A percentile compares a stretch with the other conserved stretches of the same genome.
Evolutionary conservation across 1,140 invertebrate genomes (phyloP).

Genomic region (Holcopasites calliopsidis): DNA sequence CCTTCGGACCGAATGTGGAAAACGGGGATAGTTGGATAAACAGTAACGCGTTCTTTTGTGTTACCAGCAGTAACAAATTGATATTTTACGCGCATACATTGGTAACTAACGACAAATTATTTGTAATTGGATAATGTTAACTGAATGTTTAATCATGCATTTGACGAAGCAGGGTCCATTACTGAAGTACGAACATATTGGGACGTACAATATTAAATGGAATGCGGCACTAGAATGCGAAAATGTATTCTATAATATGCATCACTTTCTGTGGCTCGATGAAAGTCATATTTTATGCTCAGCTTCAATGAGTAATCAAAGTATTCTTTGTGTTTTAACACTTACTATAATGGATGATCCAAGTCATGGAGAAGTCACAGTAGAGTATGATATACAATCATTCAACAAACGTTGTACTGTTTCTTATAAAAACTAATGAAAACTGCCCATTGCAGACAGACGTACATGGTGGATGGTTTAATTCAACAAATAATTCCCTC

Average conservation of each 20-base stretch:
- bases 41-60: constrained; percentile 75
- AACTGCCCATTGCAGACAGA: constrained; percentile 46
- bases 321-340: constrained; percentile 63
- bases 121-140: neutral
- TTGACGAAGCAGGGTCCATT: constrained; percentile 53
- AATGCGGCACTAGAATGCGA: constrained; percentile 18
- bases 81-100: constrained; percentile 44
- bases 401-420: too few relatives aligned
- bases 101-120: constrained; percentile 64
- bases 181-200: constrained; percentile 56
- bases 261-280: constrained; percentile 74
- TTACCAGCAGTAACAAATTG: constrained; percentile 64
- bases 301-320: constrained; percentile 33
- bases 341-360: constrained; percentile 51
- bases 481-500: constrained; percentile 73
- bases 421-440: too few relatives aligned
- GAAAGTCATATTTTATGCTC: constrained; percentile 67
- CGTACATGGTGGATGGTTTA: constrained; percentile 53
- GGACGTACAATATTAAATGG: constrained; percentile 63
- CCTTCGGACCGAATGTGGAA: constrained; percentile 79
- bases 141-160: neutral
- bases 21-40: constrained; percentile 58
- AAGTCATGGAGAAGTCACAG: constrained; percentile 47
- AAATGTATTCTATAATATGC: constrained; percentile 46
- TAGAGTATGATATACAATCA: neutral